Evolutionary conservation across 1,140 invertebrate species (phyloP).

Genomic region (Harpegnathos saltator): DNA sequence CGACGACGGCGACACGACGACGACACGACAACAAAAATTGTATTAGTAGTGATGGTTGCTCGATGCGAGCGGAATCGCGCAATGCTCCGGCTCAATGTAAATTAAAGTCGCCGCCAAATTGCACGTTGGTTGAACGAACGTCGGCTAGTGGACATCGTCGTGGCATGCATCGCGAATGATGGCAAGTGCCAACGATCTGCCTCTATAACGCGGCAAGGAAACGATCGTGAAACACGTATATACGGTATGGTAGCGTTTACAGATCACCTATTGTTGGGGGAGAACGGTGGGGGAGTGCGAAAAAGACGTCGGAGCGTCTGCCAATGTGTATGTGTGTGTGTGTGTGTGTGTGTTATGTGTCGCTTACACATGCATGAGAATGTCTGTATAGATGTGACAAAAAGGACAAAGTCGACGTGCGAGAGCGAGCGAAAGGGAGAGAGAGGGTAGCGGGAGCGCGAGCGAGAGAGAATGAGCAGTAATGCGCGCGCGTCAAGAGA

Average conservation of each 20-base stretch:
- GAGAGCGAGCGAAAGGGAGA: constrained; percentile 30
- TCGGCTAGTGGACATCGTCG: constrained; percentile 57
- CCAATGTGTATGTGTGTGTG: constrained; percentile 22
- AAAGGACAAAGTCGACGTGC: constrained; percentile 64
- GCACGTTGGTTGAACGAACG: constrained; percentile 41
- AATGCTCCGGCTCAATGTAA: constrained; percentile 72
- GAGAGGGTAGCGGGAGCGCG: neutral
- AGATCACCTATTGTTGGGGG: constrained; percentile 45
- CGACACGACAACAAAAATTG: neutral
- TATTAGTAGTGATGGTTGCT: constrained; percentile 51
- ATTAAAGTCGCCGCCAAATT: constrained; percentile 60
- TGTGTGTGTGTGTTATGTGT: constrained; percentile 18
- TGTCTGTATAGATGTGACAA: constrained; percentile 15
- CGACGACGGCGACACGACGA: neutral
- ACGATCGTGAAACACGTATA: constrained; percentile 75
- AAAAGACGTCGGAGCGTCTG: constrained; percentile 1
- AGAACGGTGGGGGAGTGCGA: constrained; percentile 38
- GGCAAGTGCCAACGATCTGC: constrained; percentile 74
- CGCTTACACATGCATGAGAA: constrained; percentile 11
- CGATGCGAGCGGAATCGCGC: constrained; percentile 58
- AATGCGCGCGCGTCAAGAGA: constrained; percentile 43
- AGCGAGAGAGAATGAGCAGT: constrained; percentile 45
- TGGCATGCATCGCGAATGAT: constrained; percentile 65
- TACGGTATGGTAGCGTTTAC: constrained; percentile 76
- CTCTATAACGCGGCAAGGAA: constrained; percentile 72